Conservation (phyloP, 2,797 vertebrate genomes). For the Nannoperca obscura region DNA sequence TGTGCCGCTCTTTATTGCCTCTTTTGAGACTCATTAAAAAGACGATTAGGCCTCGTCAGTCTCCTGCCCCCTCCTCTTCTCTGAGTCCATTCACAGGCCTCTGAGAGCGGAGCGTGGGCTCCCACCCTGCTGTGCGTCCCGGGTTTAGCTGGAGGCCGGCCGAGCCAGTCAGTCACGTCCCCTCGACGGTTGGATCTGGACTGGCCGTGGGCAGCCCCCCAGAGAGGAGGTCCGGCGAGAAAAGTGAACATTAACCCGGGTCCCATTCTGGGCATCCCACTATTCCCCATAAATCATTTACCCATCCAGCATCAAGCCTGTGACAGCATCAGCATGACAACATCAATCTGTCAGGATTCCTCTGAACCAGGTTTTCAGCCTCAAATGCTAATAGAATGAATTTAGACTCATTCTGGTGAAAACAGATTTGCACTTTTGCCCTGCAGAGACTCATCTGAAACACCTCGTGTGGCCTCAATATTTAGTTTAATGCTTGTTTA, state of each 20-base stretch:
- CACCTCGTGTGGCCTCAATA: neutral
- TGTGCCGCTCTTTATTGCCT: slow-evolving; percentile 35
- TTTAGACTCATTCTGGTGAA: slow-evolving; percentile 16
- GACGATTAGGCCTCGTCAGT: slow-evolving; percentile 56
- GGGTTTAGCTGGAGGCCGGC: slow-evolving; percentile 81
- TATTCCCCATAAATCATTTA: slow-evolving; percentile 86
- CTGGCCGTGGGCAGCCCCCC: slow-evolving; percentile 67
- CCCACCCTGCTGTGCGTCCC: slow-evolving; percentile 75
- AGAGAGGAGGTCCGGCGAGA: slow-evolving; percentile 67
- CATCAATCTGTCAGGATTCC: slow-evolving; percentile 80
- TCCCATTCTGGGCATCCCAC: slow-evolving; percentile 79
- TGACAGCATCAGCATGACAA: slow-evolving; percentile 82
- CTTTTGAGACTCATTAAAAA: slow-evolving; percentile 44
- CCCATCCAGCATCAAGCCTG: slow-evolving; percentile 64
- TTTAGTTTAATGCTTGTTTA: neutral
- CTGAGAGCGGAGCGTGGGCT: slow-evolving; percentile 49
- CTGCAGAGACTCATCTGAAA: slow-evolving; percentile 14
- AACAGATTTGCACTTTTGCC: slow-evolving; percentile 8
- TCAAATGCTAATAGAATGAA: slow-evolving; percentile 52
- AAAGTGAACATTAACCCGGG: slow-evolving; percentile 87
- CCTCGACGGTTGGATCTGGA: slow-evolving; percentile 45
- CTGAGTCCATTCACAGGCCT: slow-evolving; percentile 55
- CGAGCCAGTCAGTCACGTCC: slow-evolving; percentile 52
- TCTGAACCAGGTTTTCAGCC: slow-evolving; percentile 55
- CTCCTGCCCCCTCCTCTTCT: slow-evolving; percentile 54